phyloP scores from a whole-genome alignment of 2,797 vertebrate genomes.

The Holocentrus rufus region DNA sequence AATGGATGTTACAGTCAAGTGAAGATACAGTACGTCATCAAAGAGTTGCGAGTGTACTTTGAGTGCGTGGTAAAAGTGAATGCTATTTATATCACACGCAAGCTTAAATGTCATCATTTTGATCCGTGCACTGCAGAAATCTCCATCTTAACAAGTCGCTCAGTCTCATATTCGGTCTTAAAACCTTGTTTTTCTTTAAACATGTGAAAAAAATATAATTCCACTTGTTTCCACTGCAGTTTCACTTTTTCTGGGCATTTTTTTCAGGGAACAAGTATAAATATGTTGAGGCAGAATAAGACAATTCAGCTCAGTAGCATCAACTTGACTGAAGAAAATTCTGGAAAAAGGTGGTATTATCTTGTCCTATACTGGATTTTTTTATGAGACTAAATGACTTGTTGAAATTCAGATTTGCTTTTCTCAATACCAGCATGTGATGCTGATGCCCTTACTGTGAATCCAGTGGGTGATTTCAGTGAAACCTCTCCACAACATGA shows the following conservation, averaged over 20 bases:
- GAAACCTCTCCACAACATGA: neutral
- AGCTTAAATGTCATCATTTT: constrained; percentile 10
- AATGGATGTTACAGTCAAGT: constrained; percentile 61
- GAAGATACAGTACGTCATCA: constrained; percentile 57
- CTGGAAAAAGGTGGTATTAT: too few species aligned
- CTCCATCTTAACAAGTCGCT: too few species aligned
- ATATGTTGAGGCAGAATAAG: too few species aligned
- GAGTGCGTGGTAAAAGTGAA: constrained; percentile 37
- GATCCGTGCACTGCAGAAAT: neutral
- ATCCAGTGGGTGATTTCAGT: constrained; percentile 5
- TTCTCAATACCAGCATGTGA: neutral
- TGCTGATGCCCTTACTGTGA: constrained; percentile 16
- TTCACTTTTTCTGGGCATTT: too few species aligned
- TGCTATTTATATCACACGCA: constrained; percentile 23
- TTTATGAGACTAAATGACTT: neutral
- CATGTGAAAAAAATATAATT: too few species aligned
- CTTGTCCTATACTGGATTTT: too few species aligned
- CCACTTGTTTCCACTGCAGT: too few species aligned
- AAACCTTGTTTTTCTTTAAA: too few species aligned
- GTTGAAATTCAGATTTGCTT: neutral
- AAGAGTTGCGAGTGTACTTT: constrained; percentile 63
- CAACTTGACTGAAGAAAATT: too few species aligned
- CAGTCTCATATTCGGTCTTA: too few species aligned
- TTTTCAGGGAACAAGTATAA: too few species aligned
- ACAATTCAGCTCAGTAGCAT: too few species aligned